Conservation (phyloP, 2,113 vertebrate genomes). For the Bubo blakistoni region DNA sequence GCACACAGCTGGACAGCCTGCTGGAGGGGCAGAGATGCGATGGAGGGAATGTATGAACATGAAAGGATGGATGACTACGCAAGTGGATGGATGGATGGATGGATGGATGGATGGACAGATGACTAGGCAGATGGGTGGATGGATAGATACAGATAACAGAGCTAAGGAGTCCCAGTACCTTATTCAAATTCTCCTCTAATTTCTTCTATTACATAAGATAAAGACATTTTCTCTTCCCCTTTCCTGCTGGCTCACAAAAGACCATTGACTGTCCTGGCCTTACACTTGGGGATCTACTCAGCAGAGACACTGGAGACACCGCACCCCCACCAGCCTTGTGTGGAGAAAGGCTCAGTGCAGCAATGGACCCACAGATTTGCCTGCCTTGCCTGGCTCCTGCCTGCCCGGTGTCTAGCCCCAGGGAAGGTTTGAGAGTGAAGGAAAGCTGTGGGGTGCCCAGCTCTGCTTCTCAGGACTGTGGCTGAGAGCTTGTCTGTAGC, state of each 20-base stretch:
- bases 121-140: neutral
- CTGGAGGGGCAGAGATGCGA: neutral
- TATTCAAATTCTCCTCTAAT: neutral
- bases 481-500: neutral
- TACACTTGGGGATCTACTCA: neutral
- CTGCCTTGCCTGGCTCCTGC: neutral
- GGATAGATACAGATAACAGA: neutral
- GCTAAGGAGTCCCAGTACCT: neutral
- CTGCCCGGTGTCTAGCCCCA: neutral
- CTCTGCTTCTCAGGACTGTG: neutral
- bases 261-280: neutral
- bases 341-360: neutral
- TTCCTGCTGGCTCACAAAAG: neutral
- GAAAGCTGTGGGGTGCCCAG: neutral
- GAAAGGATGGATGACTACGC: neutral
- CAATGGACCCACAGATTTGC: neutral
- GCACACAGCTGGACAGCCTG: neutral
- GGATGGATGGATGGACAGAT: neutral
- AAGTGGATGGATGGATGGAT: neutral
- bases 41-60: neutral
- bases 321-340: neutral
- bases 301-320: neutral
- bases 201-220: neutral
- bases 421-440: fast-evolving
- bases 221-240: neutral